A percentile compares a stretch with the other conserved stretches of the same genome.
These are phyloP conservation scores for Phaedon cochleariae DNA, from an alignment of 2,888 invertebrate species.

Conservation along the genomic window DNA sequence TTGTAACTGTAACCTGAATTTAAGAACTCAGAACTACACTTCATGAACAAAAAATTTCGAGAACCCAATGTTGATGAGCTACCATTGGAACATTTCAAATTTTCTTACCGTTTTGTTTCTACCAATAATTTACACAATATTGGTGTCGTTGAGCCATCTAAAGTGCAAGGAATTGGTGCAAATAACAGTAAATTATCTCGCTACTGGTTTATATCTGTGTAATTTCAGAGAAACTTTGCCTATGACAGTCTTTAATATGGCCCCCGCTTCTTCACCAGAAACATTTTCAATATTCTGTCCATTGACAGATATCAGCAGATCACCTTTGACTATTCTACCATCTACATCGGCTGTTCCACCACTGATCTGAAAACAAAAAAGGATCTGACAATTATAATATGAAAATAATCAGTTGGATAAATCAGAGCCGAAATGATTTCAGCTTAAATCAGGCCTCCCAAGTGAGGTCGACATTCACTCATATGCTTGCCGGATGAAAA, in stretches of 20 bases:
- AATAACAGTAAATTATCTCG: conserved; percentile 49
- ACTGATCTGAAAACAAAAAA: conserved; percentile 69
- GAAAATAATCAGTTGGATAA: too few relatives aligned
- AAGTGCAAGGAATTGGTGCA: conserved; percentile 12
- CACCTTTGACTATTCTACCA: conserved; percentile 90
- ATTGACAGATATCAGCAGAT: conserved; percentile 88
- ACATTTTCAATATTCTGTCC: conserved; percentile 81
- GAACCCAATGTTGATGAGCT: too few relatives aligned
- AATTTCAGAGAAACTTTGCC: conserved; percentile 86
- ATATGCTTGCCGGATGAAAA: too few relatives aligned
- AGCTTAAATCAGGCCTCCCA: too few relatives aligned
- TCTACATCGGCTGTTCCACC: conserved; percentile 90
- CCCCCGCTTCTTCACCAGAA: conserved; percentile 86
- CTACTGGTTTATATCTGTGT: conserved; percentile 80
- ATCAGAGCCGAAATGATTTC: too few relatives aligned
- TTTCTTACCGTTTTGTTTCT: neutral
- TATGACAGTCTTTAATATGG: conserved; percentile 86
- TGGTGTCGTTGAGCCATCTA: conserved; percentile 20
- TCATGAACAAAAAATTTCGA: too few relatives aligned
- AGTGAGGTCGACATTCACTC: too few relatives aligned
- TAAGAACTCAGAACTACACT: too few relatives aligned
- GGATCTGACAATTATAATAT: too few relatives aligned
- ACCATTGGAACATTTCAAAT: neutral
- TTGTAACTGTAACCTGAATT: too few relatives aligned
- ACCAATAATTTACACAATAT: conserved; percentile 3